phyloP scores from a whole-genome alignment of 2,113 vertebrate genomes.

The Neolamprologus modestus region DNA sequence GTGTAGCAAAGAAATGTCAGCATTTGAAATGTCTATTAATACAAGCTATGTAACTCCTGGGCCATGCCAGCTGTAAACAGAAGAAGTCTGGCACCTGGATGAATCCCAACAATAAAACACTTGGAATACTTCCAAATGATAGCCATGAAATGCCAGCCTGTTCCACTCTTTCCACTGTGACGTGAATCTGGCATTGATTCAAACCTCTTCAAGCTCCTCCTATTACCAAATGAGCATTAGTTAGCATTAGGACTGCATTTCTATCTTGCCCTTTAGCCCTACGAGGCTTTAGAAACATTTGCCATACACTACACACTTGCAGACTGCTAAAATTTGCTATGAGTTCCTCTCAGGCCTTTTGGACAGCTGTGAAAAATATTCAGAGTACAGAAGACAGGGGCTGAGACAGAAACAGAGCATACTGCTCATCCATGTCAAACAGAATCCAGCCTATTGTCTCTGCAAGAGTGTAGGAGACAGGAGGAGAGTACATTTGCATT shows the following conservation, averaged over 20 bases:
- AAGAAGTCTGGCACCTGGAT: background rate
- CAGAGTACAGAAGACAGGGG: conserved; percentile 15
- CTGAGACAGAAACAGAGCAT: background rate
- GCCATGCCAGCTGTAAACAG: background rate
- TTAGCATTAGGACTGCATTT: background rate
- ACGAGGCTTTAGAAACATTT: conserved; percentile 22
- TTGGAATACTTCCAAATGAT: background rate
- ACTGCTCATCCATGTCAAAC: conserved; percentile 53
- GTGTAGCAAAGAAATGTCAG: background rate
- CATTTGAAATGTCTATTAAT: background rate
- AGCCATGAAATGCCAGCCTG: background rate
- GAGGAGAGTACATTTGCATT: conserved; percentile 39
- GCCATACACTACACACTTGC: conserved; percentile 27
- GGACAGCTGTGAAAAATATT: conserved; percentile 56
- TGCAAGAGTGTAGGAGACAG: background rate
- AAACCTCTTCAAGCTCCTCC: background rate
- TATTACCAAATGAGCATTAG: background rate
- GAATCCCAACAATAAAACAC: background rate
- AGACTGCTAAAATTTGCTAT: conserved; percentile 52
- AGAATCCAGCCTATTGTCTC: conserved; percentile 44
- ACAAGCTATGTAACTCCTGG: background rate
- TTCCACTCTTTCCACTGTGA: background rate
- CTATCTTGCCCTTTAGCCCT: background rate
- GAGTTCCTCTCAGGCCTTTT: conserved; percentile 24
- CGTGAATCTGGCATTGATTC: background rate